Conservation (phyloP, 2,888 invertebrate genomes). For the Dryadula phaetusa region DNA sequence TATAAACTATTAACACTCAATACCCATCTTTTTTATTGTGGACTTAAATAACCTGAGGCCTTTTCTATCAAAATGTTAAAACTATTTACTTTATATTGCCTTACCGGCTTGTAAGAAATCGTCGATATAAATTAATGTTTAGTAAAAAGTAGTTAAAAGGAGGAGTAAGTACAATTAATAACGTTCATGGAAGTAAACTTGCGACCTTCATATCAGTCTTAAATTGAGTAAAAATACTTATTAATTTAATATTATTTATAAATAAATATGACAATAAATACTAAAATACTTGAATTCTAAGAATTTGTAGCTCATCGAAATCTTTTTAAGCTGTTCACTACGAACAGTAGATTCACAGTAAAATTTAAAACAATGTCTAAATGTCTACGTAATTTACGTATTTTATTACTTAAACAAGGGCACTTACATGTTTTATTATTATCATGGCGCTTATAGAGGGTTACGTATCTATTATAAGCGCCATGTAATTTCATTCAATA, state of each 20-base stretch:
- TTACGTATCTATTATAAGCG: no score
- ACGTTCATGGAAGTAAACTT: background rate
- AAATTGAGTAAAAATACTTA: background rate
- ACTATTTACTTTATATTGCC: background rate
- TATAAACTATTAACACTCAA: background rate
- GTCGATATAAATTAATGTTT: background rate
- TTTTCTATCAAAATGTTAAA: background rate
- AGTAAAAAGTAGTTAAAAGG: no score
- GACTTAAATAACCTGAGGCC: background rate
- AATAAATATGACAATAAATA: background rate
- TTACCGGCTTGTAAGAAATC: background rate
- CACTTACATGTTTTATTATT: background rate
- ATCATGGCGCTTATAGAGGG: background rate
- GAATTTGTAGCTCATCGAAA: conserved; percentile 16
- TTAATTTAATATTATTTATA: background rate
- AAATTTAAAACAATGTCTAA: conserved; percentile 8
- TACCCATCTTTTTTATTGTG: background rate
- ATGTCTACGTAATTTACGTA: background rate
- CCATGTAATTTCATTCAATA: background rate
- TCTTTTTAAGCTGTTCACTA: background rate
- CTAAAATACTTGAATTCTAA: conserved; percentile 1
- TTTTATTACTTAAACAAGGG: background rate
- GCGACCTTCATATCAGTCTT: background rate
- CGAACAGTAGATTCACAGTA: conserved; percentile 2
- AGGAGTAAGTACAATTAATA: no score